These are phyloP conservation scores for Diplolepis rosae DNA, from an alignment of 2,888 invertebrate genomes.

Conservation along the genomic window DNA sequence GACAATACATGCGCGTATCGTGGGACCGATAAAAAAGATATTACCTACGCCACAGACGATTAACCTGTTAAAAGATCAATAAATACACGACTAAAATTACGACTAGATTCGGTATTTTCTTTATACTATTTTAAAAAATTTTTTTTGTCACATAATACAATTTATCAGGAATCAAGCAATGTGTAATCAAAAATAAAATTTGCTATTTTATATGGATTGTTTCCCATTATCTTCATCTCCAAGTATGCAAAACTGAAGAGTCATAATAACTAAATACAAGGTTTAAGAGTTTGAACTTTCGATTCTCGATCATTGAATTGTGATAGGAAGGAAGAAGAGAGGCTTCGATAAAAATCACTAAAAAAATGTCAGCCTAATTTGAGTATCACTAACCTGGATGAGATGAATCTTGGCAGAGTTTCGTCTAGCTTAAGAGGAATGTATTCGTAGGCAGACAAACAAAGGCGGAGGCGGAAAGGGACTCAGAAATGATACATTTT, in stretches of 20 bases:
- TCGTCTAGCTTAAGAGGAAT: slow-evolving; percentile 40
- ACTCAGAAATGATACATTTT: too few relatives aligned
- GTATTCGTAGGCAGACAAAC: slow-evolving; percentile 25
- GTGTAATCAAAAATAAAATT: too few relatives aligned
- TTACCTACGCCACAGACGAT: background rate
- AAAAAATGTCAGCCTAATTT: slow-evolving; percentile 39
- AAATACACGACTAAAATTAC: background rate
- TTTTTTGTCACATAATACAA: too few relatives aligned
- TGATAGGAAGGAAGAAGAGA: background rate
- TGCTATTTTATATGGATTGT: too few relatives aligned
- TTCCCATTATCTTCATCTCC: background rate
- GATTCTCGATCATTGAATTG: background rate
- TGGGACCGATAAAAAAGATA: slow-evolving; percentile 6
- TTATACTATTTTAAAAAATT: background rate
- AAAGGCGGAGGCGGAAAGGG: background rate
- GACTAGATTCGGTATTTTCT: background rate
- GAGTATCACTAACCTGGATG: slow-evolving; percentile 43
- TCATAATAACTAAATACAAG: background rate
- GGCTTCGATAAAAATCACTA: background rate
- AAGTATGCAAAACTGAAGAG: background rate
- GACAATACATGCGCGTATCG: background rate
- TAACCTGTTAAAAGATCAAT: background rate
- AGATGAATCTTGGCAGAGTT: slow-evolving; percentile 49
- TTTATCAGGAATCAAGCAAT: too few relatives aligned
- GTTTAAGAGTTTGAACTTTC: background rate